Evolutionary conservation across 2,888 invertebrate genomes (phyloP).

Genomic region (Dolichopus griseipennis): DNA sequence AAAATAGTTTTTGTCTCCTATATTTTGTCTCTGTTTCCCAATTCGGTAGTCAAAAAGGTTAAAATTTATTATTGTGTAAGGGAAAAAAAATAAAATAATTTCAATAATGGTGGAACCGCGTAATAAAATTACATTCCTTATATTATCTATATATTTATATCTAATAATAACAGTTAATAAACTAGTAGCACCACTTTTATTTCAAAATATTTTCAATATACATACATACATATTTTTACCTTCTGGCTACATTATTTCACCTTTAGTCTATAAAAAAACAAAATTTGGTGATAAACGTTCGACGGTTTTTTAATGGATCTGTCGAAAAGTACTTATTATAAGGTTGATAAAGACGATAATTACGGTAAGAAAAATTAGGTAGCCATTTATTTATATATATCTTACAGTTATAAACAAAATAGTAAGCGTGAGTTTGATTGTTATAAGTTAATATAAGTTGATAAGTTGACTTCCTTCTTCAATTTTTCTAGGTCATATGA

Average conservation of each 20-base stretch:
- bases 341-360: background rate
- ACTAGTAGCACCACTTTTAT: background rate
- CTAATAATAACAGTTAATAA: background rate
- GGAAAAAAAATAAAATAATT: background rate
- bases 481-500: too few relatives aligned
- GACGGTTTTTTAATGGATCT: background rate
- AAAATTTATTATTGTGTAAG: too few relatives aligned
- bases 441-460: too few relatives aligned
- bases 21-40: too few relatives aligned
- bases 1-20: too few relatives aligned
- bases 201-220: too few relatives aligned
- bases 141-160: too few relatives aligned
- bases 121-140: background rate
- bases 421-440: too few relatives aligned
- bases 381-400: background rate
- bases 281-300: constrained; percentile 6
- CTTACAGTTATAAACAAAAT: too few relatives aligned
- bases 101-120: background rate
- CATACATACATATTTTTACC: too few relatives aligned
- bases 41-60: too few relatives aligned
- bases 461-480: too few relatives aligned
- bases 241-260: background rate
- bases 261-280: background rate
- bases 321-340: background rate
- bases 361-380: background rate